A percentile compares a stretch with the other conserved stretches of the same genome.
phyloP scores from a whole-genome alignment of 2,888 invertebrate genomes.

The Linnaemya vulpina region DNA sequence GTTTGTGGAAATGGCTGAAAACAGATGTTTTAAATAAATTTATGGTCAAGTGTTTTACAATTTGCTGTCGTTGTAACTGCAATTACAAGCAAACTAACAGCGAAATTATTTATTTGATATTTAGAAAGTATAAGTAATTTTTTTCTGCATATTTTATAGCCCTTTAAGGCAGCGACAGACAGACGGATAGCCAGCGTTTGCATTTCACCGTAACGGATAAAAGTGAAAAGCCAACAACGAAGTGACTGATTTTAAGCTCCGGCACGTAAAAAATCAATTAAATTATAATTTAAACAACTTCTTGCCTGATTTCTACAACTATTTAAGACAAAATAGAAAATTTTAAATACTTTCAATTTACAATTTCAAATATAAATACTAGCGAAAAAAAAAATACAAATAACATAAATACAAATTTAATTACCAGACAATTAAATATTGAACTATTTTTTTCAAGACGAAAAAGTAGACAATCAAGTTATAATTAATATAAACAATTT shows the following conservation, averaged over 20 bases:
- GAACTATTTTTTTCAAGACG: not conserved
- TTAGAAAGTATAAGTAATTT: constrained; percentile 35
- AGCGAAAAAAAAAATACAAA: not conserved
- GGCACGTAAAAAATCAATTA: constrained; percentile 77
- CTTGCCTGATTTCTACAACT: constrained; percentile 28
- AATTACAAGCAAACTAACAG: constrained; percentile 31
- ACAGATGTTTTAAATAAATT: not conserved
- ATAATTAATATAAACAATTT: too few species aligned
- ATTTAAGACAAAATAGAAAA: constrained; percentile 2
- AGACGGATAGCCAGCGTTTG: not conserved
- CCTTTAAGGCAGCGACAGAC: constrained; percentile 31
- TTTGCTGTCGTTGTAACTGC: constrained; percentile 1
- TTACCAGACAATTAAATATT: constrained; percentile 29
- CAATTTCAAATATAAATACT: not conserved
- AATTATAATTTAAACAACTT: constrained; percentile 72
- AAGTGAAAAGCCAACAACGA: constrained; percentile 23
- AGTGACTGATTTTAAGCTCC: constrained; percentile 48
- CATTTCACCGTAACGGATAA: constrained; percentile 7
- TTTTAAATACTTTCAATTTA: constrained; percentile 33
- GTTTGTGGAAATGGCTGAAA: not conserved
- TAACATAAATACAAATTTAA: constrained; percentile 16
- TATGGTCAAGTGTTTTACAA: not conserved
- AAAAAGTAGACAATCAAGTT: too few species aligned
- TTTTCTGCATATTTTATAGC: not conserved
- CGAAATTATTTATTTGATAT: not conserved